phyloP scores from a whole-genome alignment of 2,888 invertebrate species.

The Prenolepis imparis region DNA sequence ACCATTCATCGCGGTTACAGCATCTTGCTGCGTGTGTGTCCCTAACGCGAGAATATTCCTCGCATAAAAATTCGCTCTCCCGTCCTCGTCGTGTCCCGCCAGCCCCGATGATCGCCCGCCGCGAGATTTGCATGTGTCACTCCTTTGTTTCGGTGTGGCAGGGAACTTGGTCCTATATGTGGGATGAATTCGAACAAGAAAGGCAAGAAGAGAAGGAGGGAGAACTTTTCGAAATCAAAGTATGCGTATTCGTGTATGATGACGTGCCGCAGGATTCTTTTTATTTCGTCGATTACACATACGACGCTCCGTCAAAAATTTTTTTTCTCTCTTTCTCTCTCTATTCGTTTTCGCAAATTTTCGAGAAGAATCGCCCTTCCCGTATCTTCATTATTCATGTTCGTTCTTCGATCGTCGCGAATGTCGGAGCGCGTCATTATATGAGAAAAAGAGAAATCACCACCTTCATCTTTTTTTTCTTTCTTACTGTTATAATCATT shows the following conservation, averaged over 20 bases:
- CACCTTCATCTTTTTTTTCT: background rate
- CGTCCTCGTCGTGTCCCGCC: slow-evolving; percentile 54
- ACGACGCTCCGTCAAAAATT: slow-evolving; percentile 34
- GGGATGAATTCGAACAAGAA: slow-evolving; percentile 73
- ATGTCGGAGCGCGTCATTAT: slow-evolving; percentile 17
- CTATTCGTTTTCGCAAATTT: slow-evolving; percentile 29
- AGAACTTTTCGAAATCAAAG: slow-evolving; percentile 69
- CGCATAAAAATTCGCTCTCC: slow-evolving; percentile 15
- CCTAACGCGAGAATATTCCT: slow-evolving; percentile 5
- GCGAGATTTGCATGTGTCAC: slow-evolving; percentile 69
- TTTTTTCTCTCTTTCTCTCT: slow-evolving; percentile 25
- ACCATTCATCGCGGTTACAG: background rate
- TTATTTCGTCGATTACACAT: slow-evolving; percentile 60
- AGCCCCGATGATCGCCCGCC: slow-evolving; percentile 63
- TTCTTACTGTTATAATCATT: slow-evolving; percentile 8
- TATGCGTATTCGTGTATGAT: slow-evolving; percentile 56
- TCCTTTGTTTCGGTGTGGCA: slow-evolving; percentile 72
- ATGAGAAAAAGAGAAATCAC: slow-evolving; percentile 12
- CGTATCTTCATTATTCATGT: background rate
- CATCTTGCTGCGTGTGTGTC: background rate
- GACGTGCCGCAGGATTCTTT: slow-evolving; percentile 60
- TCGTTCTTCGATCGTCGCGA: background rate
- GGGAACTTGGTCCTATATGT: slow-evolving; percentile 82
- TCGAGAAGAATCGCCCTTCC: slow-evolving; percentile 30
- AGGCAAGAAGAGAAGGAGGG: slow-evolving; percentile 67